Evolutionary conservation across 2,797 vertebrate species (phyloP).

Genomic region (Fistularia commersonii): DNA sequence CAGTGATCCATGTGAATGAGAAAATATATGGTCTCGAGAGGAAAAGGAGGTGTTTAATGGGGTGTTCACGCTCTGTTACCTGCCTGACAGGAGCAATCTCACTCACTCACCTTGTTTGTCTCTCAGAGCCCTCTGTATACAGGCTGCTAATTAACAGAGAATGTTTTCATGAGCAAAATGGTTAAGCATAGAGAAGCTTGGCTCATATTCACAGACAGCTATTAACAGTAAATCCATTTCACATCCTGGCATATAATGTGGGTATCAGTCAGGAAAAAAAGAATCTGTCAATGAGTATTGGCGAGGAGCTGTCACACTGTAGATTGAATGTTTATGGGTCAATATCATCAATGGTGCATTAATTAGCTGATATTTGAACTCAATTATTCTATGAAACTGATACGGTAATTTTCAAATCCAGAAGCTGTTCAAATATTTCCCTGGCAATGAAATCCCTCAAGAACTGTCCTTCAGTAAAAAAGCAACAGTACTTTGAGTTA

Average conservation of each 20-base stretch:
- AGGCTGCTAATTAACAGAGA: conserved; percentile 55
- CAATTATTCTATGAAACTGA: not conserved
- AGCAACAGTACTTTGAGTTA: too few species aligned
- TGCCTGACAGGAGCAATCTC: conserved; percentile 55
- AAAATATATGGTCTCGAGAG: conserved; percentile 31
- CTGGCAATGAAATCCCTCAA: too few species aligned
- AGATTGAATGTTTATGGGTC: not conserved
- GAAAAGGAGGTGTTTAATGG: conserved; percentile 58
- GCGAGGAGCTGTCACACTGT: not conserved
- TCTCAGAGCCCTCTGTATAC: conserved; percentile 45
- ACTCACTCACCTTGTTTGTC: conserved; percentile 65
- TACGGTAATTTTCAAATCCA: too few species aligned
- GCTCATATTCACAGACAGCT: conserved; percentile 15
- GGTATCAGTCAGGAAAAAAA: conserved; percentile 14
- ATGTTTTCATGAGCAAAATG: conserved; percentile 26
- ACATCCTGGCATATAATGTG: not conserved
- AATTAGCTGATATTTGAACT: not conserved
- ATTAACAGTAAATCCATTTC: conserved; percentile 14
- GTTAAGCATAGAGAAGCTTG: conserved; percentile 6
- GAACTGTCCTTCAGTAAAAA: too few species aligned
- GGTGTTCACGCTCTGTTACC: conserved; percentile 63
- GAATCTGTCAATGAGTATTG: not conserved
- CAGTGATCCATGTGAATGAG: conserved; percentile 40
- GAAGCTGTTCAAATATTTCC: too few species aligned
- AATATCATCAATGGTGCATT: not conserved